phyloP scores from a whole-genome alignment of 2,888 invertebrate species.

The Drosophila nigricruria region DNA sequence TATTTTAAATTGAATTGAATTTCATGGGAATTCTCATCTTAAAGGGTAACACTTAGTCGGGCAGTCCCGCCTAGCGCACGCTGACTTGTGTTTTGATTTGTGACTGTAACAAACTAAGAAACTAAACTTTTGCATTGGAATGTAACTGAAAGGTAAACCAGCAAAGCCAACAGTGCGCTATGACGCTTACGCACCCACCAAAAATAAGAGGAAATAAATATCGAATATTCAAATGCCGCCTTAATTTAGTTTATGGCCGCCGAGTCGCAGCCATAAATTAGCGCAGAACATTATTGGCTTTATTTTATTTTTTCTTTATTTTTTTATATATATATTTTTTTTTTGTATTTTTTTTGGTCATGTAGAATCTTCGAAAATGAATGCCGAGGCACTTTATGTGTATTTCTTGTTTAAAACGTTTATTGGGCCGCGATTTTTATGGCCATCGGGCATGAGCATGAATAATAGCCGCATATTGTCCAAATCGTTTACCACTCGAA shows the following conservation, averaged over 20 bases:
- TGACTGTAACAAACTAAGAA: background rate
- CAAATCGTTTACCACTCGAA: constrained; percentile 59
- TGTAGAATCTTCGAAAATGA: constrained; percentile 64
- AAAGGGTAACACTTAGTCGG: background rate
- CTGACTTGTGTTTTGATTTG: background rate
- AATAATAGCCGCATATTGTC: constrained; percentile 73
- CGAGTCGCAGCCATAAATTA: constrained; percentile 57
- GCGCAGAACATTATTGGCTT: constrained; percentile 63
- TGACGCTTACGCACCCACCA: constrained; percentile 65
- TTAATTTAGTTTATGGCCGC: constrained; percentile 68
- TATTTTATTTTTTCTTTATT: constrained; percentile 7
- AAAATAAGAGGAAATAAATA: constrained; percentile 49
- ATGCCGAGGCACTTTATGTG: constrained; percentile 60
- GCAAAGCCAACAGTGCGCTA: background rate
- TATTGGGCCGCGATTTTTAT: constrained; percentile 57
- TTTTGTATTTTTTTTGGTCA: constrained; percentile 39
- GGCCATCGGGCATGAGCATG: constrained; percentile 56
- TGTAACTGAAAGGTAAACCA: constrained; percentile 1
- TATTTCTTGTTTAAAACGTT: constrained; percentile 48
- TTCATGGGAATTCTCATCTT: background rate
- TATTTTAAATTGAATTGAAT: background rate
- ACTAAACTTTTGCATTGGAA: constrained; percentile 19
- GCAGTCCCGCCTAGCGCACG: background rate
- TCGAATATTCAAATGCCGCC: constrained; percentile 65
- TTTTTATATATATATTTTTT: background rate